These are phyloP conservation scores for Petaurus breviceps DNA, from an alignment of 2,113 vertebrate genomes.

Conservation along the genomic window DNA sequence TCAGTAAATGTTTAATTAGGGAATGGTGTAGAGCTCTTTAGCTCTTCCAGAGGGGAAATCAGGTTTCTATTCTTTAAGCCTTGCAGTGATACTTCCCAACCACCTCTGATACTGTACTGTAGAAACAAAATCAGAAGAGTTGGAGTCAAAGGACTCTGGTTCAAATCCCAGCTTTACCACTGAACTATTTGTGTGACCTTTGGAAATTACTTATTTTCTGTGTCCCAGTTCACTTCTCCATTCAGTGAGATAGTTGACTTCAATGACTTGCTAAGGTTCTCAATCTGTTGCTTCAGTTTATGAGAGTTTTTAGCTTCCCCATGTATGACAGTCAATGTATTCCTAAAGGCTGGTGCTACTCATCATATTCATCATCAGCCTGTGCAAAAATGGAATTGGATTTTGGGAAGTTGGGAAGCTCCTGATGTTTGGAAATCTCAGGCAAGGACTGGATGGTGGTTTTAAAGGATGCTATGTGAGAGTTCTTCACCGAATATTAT, in stretches of 20 bases:
- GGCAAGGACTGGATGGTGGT: neutral
- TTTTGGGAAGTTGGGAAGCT: neutral
- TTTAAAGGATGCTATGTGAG: neutral
- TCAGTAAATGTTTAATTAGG: neutral
- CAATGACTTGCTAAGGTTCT: neutral
- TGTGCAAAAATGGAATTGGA: neutral
- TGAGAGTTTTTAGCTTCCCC: neutral
- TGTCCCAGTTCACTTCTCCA: neutral
- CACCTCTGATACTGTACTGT: neutral
- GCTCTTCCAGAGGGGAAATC: neutral
- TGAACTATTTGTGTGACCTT: neutral
- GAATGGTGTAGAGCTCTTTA: neutral
- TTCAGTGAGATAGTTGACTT: neutral
- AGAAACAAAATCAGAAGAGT: neutral
- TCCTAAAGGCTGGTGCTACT: neutral
- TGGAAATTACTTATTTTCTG: neutral
- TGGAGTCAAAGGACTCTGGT: neutral
- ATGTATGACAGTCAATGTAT: accelerated
- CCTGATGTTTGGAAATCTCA: neutral
- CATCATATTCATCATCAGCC: neutral
- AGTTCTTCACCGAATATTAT: neutral
- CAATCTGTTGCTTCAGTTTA: neutral
- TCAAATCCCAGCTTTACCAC: neutral
- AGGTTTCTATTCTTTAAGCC: neutral
- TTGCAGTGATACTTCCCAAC: neutral